Evolutionary conservation across 2,113 vertebrate species (phyloP), one percentile per base, ranked within the genome.

Genomic region (Australoheros scitulus): DNA sequence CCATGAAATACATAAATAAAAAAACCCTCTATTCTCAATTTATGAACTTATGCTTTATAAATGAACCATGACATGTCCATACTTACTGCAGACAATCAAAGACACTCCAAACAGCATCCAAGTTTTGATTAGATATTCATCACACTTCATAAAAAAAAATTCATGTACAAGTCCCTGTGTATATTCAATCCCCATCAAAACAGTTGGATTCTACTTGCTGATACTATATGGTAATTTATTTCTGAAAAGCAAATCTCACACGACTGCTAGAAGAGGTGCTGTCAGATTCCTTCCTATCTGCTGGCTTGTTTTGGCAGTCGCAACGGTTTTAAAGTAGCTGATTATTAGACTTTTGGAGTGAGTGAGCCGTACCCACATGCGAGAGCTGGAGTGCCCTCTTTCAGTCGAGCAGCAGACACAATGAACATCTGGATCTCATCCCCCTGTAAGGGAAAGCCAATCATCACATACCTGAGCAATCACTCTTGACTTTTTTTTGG

Each of bases 351-450:
- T 65, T 87, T 77, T 61, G 70, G 72, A 78, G 63, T 63, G 32
- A 88, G 47, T 32, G 68, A 87, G 68, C 57, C 6, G 29, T 88
- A 85, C 82, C 83, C 76, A 79, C 61, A 78, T 55, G 47, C 57
- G 47, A 61, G 68, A 61, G 55, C 47, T 79, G 61, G 15, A 75
- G 47, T 85, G 34, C 58, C 80, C 80, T 80, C 74, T 68, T 85
- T 81, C 61, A 64, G 61, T 84, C 58, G 32, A 41, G 75, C 47
- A 84, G 80, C 80, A 77, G 81, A 91, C 84, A 79, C 75, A 87
- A 41, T 52, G 26, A 74, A 94, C 92, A 94, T 95, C 91, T 94
- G 93, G 87, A 92, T 92, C 87, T 90, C 85, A 92, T 94, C 87
- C 77, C 22, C 26, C 34, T 61, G 34, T 74, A 78, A 85, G 70